Evolutionary conservation across 1,140 invertebrate genomes (phyloP), one percentile per base, ranked within the genome.

Genomic region (Diachasmimorpha longicaudata): DNA sequence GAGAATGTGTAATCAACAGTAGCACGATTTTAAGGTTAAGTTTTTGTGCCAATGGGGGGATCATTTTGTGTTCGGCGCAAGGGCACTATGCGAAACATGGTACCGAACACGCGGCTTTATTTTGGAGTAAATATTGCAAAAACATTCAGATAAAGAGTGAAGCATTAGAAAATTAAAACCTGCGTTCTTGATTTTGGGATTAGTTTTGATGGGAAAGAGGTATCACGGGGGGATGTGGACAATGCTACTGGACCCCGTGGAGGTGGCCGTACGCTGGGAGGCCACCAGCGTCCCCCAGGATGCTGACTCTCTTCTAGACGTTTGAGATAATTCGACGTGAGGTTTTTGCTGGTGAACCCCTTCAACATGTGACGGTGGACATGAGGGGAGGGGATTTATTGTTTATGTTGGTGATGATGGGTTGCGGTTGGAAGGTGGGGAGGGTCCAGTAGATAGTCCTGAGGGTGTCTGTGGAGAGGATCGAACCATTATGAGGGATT

Each of bases 391-490:
- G 71, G 48, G 83, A 79, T 78, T 90, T 90, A 36, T 91, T 86
- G 70, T 84, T 81, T 46, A 90, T 79, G 78, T 89, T 90, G 69
- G 86, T 82, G n/a, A 92, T 80, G 42, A 92, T 86, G n/a, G 82
- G 19, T 86, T 88, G 0, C 91, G 83, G 72, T 92, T 84, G 78
- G 76, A 90, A 84, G 46, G 90, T 83, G 9, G 89, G 89, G 79
- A 86, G 81, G 4, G 85, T 84, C 55, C 90, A 84, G 42, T 88
- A 90, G 75, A 89, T 84, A 77, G 91, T 88, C 82, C 91, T 90
- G 63, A 92, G 91, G 70, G 91, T 89, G 74, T 89, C 93, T 86
- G 91, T 89, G 76, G 94, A 80, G 76, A 93, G 89, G 85, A 58
- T 87, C 80, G 48, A n/a, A n/a, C n/a, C n/a, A n/a, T n/a, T n/a